phyloP scores from a whole-genome alignment of 1,140 invertebrate species.

The Drosophila orosa region DNA sequence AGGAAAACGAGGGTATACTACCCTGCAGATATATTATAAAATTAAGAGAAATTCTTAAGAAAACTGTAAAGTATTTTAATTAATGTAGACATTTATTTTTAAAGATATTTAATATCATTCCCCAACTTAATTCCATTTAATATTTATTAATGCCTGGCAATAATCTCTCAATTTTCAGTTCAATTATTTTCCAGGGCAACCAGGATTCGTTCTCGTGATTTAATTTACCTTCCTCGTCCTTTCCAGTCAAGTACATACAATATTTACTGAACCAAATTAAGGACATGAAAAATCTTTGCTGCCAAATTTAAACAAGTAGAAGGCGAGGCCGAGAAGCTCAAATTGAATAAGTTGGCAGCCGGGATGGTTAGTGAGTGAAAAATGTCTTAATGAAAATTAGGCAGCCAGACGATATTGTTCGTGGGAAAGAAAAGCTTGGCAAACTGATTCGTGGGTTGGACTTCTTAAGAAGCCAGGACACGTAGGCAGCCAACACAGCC shows the following conservation, averaged over 20 bases:
- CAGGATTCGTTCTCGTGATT: not conserved
- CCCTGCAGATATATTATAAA: not conserved
- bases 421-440: conserved; percentile 16
- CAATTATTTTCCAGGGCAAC: conserved; percentile 3
- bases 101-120: not conserved
- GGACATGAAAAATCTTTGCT: conserved; percentile 34
- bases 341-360: conserved; percentile 53
- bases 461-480: conserved; percentile 44
- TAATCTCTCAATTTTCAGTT: no score
- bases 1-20: not conserved
- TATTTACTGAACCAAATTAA: conserved; percentile 44
- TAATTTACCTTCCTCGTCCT: not conserved
- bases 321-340: conserved; percentile 18
- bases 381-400: conserved; percentile 56
- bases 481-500: conserved; percentile 38
- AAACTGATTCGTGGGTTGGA: conserved; percentile 38
- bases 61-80: not conserved
- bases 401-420: conserved; percentile 36
- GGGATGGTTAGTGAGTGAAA: conserved; percentile 43
- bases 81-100: not conserved
- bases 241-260: conserved; percentile 7
- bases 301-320: conserved; percentile 20
- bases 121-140: not conserved
- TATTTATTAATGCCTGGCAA: not conserved
- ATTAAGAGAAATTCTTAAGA: not conserved